Conservation (phyloP, 2,797 vertebrate species). For the Bufotes viridis region DNA sequence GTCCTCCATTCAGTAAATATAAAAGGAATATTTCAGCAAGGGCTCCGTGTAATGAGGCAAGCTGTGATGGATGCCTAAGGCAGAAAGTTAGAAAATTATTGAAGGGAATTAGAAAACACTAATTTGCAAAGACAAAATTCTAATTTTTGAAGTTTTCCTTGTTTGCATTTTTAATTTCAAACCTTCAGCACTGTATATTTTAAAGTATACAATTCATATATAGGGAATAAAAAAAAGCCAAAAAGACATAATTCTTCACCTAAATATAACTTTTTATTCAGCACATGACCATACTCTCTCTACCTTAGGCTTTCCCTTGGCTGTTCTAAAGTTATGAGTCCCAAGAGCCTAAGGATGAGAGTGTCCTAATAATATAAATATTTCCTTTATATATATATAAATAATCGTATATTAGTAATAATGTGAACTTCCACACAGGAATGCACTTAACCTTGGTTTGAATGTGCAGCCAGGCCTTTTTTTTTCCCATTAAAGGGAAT, state of each 20-base stretch:
- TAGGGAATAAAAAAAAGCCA: not conserved
- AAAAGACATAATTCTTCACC: not conserved
- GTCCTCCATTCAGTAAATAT: not conserved
- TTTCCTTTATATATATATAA: not conserved
- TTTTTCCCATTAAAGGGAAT: too few relatives aligned
- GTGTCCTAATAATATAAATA: not conserved
- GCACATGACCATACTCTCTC: not conserved
- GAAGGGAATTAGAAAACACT: not conserved
- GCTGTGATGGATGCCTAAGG: not conserved
- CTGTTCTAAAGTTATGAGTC: not conserved
- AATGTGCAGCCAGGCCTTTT: too few relatives aligned
- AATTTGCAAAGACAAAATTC: not conserved
- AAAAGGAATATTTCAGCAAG: not conserved
- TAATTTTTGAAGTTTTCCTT: not conserved
- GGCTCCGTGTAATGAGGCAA: not conserved
- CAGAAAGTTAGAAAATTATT: not conserved
- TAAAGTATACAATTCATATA: not conserved
- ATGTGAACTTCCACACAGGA: too few relatives aligned
- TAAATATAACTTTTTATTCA: not conserved
- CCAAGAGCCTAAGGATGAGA: not conserved
- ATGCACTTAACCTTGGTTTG: too few relatives aligned
- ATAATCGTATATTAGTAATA: not conserved
- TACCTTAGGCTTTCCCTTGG: not conserved
- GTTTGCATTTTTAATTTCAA: not conserved
- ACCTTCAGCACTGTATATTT: not conserved